Percentiles rank a stretch among this genome's conserved stretches.
Conservation (phyloP, 2,888 invertebrate genomes). For the Beris morrisii region DNA sequence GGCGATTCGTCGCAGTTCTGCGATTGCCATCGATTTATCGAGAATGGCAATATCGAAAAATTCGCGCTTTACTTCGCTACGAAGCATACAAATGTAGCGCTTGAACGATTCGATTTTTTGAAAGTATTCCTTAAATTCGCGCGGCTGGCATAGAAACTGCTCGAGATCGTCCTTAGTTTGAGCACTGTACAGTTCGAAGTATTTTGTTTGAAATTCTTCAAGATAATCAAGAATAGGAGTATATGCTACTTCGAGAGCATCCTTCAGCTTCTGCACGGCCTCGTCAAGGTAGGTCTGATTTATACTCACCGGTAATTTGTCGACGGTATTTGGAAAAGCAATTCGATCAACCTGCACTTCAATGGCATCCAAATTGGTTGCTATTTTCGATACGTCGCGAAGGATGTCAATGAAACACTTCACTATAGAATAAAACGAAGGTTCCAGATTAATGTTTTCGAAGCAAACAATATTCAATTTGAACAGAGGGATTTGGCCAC, state of each 20-base stretch:
- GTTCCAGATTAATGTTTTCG: slow-evolving; percentile 59
- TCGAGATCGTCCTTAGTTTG: slow-evolving; percentile 58
- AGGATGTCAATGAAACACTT: slow-evolving; percentile 63
- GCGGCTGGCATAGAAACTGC: slow-evolving; percentile 58
- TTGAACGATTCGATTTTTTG: slow-evolving; percentile 65
- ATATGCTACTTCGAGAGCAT: slow-evolving; percentile 61
- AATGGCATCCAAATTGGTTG: slow-evolving; percentile 64
- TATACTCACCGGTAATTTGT: slow-evolving; percentile 62
- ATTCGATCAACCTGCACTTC: slow-evolving; percentile 51
- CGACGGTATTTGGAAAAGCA: slow-evolving; percentile 47
- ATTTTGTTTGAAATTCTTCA: slow-evolving; percentile 59
- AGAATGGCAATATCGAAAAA: slow-evolving; percentile 69
- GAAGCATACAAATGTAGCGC: slow-evolving; percentile 63
- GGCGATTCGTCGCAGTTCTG: slow-evolving; percentile 63
- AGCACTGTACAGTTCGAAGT: slow-evolving; percentile 61
- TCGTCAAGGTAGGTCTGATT: slow-evolving; percentile 62
- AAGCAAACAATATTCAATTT: slow-evolving; percentile 58
- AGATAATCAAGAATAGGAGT: slow-evolving; percentile 63
- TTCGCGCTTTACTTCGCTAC: slow-evolving; percentile 67
- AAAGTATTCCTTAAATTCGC: slow-evolving; percentile 63
- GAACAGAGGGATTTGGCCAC: slow-evolving; percentile 64
- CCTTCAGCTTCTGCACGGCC: slow-evolving; percentile 59
- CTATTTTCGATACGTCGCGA: slow-evolving; percentile 60
- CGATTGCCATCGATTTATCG: slow-evolving; percentile 65
- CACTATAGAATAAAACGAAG: slow-evolving; percentile 63